Conservation (phyloP, 2,113 vertebrate genomes). For the Plestiodon gilberti region DNA sequence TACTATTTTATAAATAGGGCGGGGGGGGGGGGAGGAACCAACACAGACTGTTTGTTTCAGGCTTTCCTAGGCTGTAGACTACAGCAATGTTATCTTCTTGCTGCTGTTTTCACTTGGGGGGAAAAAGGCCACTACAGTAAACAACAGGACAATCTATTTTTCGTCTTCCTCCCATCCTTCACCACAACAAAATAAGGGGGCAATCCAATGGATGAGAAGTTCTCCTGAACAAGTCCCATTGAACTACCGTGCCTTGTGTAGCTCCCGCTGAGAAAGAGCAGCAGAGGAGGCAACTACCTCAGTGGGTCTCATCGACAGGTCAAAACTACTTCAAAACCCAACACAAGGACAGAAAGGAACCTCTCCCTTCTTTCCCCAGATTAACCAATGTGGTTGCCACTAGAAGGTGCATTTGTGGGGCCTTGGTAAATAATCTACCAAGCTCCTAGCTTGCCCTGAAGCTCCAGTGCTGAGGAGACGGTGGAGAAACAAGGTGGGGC, state of each 20-base stretch:
- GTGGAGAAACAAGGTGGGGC: too few species aligned
- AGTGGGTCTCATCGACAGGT: too few species aligned
- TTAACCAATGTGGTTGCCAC: too few species aligned
- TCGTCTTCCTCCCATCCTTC: neutral
- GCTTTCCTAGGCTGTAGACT: constrained; percentile 37
- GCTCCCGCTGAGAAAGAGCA: neutral
- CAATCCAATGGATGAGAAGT: neutral
- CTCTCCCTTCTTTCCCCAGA: too few species aligned
- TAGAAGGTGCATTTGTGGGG: too few species aligned
- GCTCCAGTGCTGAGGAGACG: too few species aligned
- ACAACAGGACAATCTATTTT: neutral
- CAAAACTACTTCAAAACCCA: too few species aligned
- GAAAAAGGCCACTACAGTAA: neutral
- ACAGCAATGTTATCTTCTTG: neutral
- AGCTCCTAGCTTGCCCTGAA: too few species aligned
- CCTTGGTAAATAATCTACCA: too few species aligned
- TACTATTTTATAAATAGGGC: constrained; percentile 22
- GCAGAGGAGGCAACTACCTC: too few species aligned
- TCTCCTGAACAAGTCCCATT: neutral
- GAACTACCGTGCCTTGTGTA: too few species aligned
- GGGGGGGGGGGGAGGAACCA: neutral
- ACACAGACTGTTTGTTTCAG: constrained; percentile 36
- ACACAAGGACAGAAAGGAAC: too few species aligned
- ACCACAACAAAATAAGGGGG: neutral
- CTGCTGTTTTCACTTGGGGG: constrained; percentile 36